Percentiles rank a stretch among this genome's conserved stretches.
phyloP scores from a whole-genome alignment of 1,140 invertebrate genomes.

The Drosophila serrata region DNA sequence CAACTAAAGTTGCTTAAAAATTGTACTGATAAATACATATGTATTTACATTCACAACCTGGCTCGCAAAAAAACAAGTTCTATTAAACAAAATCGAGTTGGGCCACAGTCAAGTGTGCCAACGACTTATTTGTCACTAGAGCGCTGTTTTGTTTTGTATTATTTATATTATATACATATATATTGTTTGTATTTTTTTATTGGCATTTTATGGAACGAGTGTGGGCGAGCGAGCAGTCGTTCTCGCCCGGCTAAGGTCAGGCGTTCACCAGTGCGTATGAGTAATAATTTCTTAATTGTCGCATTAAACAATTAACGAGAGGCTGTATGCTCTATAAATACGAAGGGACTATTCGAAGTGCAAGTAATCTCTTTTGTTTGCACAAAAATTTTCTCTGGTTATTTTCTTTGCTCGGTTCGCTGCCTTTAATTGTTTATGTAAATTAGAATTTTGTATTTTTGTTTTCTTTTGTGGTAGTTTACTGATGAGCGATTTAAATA shows the following conservation, averaged over 20 bases:
- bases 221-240: conserved; percentile 56
- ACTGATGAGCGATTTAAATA: conserved; percentile 71
- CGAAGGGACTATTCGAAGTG: conserved; percentile 23
- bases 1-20: conserved; percentile 8
- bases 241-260: conserved; percentile 62
- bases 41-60: background rate
- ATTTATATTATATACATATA: background rate
- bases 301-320: conserved; percentile 65
- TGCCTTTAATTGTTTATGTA: conserved; percentile 79
- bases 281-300: conserved; percentile 76
- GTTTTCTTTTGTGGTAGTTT: conserved; percentile 9
- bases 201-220: conserved; percentile 31
- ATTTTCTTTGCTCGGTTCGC: conserved; percentile 34
- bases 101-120: conserved; percentile 55
- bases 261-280: conserved; percentile 79
- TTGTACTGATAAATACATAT: conserved; percentile 19
- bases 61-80: conserved; percentile 63
- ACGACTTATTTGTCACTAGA: conserved; percentile 73
- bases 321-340: conserved; percentile 28
- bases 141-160: conserved; percentile 36
- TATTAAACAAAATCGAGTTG: conserved; percentile 58
- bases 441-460: conserved; percentile 69
- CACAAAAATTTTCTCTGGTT: conserved; percentile 25
- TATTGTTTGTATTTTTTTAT: conserved; percentile 15
- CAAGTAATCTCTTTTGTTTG: conserved; percentile 42